Percentiles rank a stretch among this genome's conserved stretches.
These are phyloP conservation scores for Tuta absoluta DNA, from an alignment of 2,888 invertebrate genomes.

Conservation along the genomic window DNA sequence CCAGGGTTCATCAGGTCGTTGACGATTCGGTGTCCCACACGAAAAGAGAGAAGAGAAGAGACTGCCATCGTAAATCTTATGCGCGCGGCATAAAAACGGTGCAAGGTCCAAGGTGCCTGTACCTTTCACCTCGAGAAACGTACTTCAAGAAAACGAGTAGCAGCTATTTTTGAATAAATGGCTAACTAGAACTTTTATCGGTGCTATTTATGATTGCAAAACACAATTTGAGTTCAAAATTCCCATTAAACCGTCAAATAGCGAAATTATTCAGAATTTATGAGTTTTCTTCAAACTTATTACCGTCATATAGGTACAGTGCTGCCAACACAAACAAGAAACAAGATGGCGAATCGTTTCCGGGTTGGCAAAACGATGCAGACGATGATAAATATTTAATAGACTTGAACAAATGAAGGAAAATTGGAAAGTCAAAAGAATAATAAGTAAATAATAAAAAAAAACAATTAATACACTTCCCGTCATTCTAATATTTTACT, in stretches of 20 bases:
- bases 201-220: conserved; percentile 1
- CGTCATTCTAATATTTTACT: no score
- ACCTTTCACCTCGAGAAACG: no score
- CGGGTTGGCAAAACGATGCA: background rate
- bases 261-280: conserved; percentile 9
- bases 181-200: background rate
- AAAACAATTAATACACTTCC: no score
- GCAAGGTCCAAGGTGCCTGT: no score
- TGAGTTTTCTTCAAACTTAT: conserved; percentile 11
- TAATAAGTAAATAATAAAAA: no score
- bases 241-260: conserved; percentile 3
- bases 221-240: background rate
- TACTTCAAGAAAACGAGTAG: no score
- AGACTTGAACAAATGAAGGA: background rate
- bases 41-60: no score
- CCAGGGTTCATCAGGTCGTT: no score
- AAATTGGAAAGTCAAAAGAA: background rate
- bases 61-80: no score
- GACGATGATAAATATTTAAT: conserved; percentile 13
- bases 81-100: no score
- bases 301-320: background rate
- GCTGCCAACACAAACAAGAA: conserved; percentile 22
- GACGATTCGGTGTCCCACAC: no score
- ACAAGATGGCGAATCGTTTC: conserved; percentile 11
- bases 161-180: no score